Percentiles rank a stretch among this genome's conserved stretches.
Conservation (phyloP, 2,888 invertebrate species). For the Hyposoter didymator region DNA sequence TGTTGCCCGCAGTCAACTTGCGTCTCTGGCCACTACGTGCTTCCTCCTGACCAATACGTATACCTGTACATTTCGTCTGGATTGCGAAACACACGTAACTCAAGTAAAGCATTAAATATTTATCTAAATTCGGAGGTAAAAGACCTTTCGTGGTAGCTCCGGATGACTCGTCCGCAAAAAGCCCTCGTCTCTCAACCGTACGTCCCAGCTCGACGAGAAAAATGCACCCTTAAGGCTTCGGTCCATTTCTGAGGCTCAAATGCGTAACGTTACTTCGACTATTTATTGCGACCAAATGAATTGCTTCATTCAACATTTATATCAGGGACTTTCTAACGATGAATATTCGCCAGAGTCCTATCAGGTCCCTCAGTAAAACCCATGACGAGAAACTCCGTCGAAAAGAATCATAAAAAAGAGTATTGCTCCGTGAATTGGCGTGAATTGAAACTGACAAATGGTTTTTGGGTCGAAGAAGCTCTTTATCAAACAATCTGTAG, state of each 20-base stretch:
- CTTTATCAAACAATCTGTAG: too few species aligned
- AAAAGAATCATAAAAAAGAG: neutral
- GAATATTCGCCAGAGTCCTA: neutral
- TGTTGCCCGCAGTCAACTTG: slow-evolving; percentile 21
- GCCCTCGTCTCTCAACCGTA: neutral
- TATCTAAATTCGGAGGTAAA: slow-evolving; percentile 44
- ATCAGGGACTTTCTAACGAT: neutral
- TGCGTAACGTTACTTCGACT: neutral
- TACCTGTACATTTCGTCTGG: neutral
- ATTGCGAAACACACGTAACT: slow-evolving; percentile 17
- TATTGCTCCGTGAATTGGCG: neutral
- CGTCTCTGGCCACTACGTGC: slow-evolving; percentile 38
- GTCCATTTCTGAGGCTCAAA: neutral
- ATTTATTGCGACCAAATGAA: neutral
- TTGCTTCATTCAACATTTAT: neutral
- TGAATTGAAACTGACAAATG: too few species aligned
- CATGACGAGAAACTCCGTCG: too few species aligned
- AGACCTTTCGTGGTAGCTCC: slow-evolving; percentile 18
- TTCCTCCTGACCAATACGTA: neutral
- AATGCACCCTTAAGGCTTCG: neutral
- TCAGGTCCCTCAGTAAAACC: too few species aligned
- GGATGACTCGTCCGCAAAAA: neutral
- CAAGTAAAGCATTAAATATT: slow-evolving; percentile 51
- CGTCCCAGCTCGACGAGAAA: neutral
- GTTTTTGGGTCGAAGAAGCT: too few species aligned